Evolutionary conservation across 2,888 invertebrate species (phyloP).

Genomic region (Apantesis nais): DNA sequence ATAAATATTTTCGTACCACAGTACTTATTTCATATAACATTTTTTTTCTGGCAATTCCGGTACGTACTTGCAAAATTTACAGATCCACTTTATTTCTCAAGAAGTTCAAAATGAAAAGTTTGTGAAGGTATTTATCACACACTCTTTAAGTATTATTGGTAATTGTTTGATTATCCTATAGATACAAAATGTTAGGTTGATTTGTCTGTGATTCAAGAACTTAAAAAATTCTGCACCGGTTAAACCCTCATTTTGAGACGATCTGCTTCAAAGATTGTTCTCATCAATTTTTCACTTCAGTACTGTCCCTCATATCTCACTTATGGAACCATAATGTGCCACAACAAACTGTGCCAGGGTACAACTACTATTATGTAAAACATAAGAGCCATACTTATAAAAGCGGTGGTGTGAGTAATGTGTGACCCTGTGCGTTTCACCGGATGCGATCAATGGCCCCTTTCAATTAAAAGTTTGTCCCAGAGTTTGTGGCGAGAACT

Average conservation of each 20-base stretch:
- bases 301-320: no score
- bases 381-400: background rate
- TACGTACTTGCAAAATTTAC: background rate
- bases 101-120: background rate
- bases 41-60: background rate
- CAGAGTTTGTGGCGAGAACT: constrained; percentile 51
- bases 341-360: no score
- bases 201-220: no score
- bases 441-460: constrained; percentile 67
- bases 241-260: no score
- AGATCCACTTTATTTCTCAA: background rate
- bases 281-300: no score
- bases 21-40: background rate
- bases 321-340: no score
- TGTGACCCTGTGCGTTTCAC: constrained; percentile 32
- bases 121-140: background rate
- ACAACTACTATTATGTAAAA: background rate
- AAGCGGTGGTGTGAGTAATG: constrained; percentile 13
- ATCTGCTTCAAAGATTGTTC: no score
- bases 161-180: no score
- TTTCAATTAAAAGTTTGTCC: constrained; percentile 77
- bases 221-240: no score
- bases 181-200: no score
- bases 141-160: no score
- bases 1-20: background rate